Evolutionary conservation across 2,797 vertebrate genomes (phyloP).

Genomic region (Acanthiza pusilla): DNA sequence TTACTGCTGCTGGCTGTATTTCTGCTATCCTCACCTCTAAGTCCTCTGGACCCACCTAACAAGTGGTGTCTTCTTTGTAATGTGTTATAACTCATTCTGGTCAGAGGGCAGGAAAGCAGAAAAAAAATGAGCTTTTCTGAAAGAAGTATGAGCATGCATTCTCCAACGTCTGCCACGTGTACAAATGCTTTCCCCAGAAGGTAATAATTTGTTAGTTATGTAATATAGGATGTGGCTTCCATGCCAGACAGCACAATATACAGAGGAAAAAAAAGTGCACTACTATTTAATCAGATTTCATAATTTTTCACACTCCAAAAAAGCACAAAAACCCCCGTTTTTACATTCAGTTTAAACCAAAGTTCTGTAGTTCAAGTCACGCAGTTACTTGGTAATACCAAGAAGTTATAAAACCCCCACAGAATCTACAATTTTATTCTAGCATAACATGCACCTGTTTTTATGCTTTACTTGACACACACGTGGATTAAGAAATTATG

Average conservation of each 20-base stretch:
- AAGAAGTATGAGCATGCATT: rapidly evolving
- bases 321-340: not conserved
- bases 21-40: not conserved
- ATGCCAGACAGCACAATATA: not conserved
- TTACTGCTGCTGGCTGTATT: not conserved
- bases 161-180: not conserved
- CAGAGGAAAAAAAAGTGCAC: not conserved
- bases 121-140: not conserved
- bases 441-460: not conserved
- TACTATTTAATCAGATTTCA: not conserved
- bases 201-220: not conserved
- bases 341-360: not conserved
- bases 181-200: not conserved
- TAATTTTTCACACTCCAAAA: not conserved
- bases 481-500: not conserved
- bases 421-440: not conserved
- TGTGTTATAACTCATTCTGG: not conserved
- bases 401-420: not conserved
- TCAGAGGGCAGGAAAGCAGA: not conserved
- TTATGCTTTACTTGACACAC: not conserved
- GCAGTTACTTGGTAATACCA: not conserved
- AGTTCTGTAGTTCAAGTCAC: not conserved
- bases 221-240: not conserved
- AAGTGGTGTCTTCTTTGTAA: not conserved
- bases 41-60: not conserved